These are phyloP conservation scores for Aptenodytes patagonicus DNA, from an alignment of 2,113 vertebrate genomes.

Conservation along the genomic window DNA sequence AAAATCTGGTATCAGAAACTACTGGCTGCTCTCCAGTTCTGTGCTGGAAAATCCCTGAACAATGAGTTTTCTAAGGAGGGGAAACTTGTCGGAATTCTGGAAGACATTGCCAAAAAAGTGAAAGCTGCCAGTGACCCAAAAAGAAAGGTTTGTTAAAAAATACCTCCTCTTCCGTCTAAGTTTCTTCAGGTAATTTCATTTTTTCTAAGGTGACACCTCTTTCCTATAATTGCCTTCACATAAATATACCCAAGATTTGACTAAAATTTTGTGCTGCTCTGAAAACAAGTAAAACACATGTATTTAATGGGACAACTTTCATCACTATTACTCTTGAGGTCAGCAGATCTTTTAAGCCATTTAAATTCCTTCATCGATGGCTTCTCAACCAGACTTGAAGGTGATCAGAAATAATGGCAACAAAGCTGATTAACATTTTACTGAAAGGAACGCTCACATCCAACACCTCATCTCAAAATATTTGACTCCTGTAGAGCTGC, in stretches of 20 bases:
- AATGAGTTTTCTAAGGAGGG: conserved; percentile 71
- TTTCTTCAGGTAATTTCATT: neutral
- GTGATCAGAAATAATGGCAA: neutral
- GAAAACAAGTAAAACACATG: neutral
- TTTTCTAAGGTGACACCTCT: neutral
- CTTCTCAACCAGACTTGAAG: neutral
- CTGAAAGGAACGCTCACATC: neutral
- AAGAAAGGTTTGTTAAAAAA: conserved; percentile 70
- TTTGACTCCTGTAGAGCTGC: neutral
- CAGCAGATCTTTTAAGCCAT: neutral
- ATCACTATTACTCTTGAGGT: neutral
- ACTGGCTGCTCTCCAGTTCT: conserved; percentile 73
- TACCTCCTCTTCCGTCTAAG: neutral
- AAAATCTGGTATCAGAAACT: conserved; percentile 71
- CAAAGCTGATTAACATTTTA: neutral
- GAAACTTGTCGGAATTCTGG: conserved; percentile 68
- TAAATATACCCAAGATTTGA: neutral
- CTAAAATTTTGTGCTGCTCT: neutral
- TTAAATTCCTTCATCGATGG: neutral
- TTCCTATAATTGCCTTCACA: neutral
- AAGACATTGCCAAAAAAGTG: conserved; percentile 63
- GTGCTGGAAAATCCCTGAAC: conserved; percentile 65
- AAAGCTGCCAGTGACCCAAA: conserved; percentile 56
- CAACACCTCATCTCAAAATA: neutral
- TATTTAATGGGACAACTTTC: neutral